Conservation (phyloP, 2,797 vertebrate species). For the Spondyliosoma cantharus region DNA sequence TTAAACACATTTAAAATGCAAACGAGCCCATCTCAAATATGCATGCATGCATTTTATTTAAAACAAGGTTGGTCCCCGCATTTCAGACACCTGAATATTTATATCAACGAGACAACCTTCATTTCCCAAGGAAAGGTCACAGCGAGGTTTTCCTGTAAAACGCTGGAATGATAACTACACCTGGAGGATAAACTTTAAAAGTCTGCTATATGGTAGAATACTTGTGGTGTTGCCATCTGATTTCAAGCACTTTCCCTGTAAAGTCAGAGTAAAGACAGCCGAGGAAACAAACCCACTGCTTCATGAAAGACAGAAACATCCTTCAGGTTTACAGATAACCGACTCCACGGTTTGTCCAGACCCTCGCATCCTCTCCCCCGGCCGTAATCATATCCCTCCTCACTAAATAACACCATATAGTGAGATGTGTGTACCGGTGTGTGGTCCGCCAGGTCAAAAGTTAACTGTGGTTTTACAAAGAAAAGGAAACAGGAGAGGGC, state of each 20-base stretch:
- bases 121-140: slow-evolving; percentile 50
- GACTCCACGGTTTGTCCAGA: slow-evolving; percentile 6
- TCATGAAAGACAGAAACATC: slow-evolving; percentile 25
- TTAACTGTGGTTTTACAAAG: slow-evolving; percentile 14
- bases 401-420: neutral
- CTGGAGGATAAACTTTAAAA: slow-evolving; percentile 21
- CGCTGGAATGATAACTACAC: slow-evolving; percentile 26
- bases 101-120: slow-evolving; percentile 32
- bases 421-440: slow-evolving; percentile 4
- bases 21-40: slow-evolving; percentile 49
- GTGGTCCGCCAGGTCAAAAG: slow-evolving; percentile 7
- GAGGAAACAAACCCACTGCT: slow-evolving; percentile 17
- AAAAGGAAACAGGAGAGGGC: slow-evolving; percentile 8
- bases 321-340: slow-evolving; percentile 17
- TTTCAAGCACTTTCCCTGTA: slow-evolving; percentile 1
- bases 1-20: slow-evolving; percentile 71
- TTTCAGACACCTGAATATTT: slow-evolving; percentile 62
- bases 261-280: slow-evolving; percentile 1
- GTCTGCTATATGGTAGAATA: slow-evolving; percentile 11
- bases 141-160: slow-evolving; percentile 30
- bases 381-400: slow-evolving; percentile 1
- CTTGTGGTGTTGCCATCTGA: slow-evolving; percentile 13
- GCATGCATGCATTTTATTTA: slow-evolving; percentile 51
- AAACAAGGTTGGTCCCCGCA: slow-evolving; percentile 26
- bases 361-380: neutral